A percentile compares a stretch with the other conserved stretches of the same genome.
phyloP scores from a whole-genome alignment of 1,140 invertebrate species.

The Wiebesia pumilae region DNA sequence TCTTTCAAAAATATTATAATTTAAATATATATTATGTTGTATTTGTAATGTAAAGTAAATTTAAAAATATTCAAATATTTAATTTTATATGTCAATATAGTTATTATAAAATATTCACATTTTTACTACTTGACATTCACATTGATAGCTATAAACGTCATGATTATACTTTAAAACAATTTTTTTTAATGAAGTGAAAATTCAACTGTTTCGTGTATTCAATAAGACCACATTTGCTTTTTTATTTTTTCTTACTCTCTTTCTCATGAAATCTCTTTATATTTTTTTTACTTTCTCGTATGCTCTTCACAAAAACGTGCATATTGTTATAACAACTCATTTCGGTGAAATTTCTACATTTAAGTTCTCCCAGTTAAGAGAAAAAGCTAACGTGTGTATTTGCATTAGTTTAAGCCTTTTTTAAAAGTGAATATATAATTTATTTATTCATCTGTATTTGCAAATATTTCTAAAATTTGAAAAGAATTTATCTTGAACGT shows the following conservation, averaged over 20 bases:
- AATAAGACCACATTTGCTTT: constrained; percentile 18
- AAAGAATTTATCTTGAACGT: constrained; percentile 9
- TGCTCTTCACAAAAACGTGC: background rate
- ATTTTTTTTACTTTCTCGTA: background rate
- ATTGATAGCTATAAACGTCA: background rate
- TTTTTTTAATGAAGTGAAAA: constrained; percentile 19
- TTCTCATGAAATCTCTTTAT: background rate
- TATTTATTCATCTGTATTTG: constrained; percentile 19
- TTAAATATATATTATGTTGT: too few species aligned
- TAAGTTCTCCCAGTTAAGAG: constrained; percentile 32
- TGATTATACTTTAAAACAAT: background rate
- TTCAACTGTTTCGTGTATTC: background rate
- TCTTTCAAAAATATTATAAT: too few species aligned
- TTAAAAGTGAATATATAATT: background rate
- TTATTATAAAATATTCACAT: background rate
- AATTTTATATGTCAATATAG: too few species aligned
- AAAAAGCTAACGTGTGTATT: constrained; percentile 24
- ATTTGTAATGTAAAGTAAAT: too few species aligned
- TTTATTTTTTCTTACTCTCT: constrained; percentile 4
- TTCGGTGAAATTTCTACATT: constrained; percentile 28
- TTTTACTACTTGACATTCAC: background rate
- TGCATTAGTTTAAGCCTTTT: constrained; percentile 6
- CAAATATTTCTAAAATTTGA: constrained; percentile 13
- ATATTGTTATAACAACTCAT: constrained; percentile 10
- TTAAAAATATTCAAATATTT: too few species aligned